Conservation (phyloP, 2,113 vertebrate species). For the Hippocampus abdominalis region DNA sequence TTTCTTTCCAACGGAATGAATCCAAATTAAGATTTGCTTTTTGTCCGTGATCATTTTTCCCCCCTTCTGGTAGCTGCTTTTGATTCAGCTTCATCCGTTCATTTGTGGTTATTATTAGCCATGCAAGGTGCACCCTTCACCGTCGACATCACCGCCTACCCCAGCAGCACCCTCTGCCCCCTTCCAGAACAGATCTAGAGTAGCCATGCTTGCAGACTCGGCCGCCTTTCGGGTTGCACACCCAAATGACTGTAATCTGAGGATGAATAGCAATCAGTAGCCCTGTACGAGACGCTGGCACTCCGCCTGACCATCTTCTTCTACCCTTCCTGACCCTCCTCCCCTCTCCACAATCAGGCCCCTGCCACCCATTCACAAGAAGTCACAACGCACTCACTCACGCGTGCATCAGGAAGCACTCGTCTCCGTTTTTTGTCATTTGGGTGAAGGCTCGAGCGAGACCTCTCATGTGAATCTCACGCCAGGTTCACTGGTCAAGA, state of each 20-base stretch:
- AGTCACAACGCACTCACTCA: slow-evolving; percentile 36
- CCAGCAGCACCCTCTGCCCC: no score
- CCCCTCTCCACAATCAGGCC: slow-evolving; percentile 55
- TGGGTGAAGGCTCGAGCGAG: background rate
- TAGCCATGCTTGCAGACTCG: slow-evolving; percentile 18
- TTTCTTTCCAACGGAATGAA: no score
- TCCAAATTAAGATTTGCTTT: no score
- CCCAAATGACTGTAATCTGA: slow-evolving; percentile 72
- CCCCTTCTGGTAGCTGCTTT: slow-evolving; percentile 4
- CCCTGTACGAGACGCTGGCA: slow-evolving; percentile 64
- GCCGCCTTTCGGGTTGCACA: slow-evolving; percentile 28
- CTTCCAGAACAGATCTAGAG: slow-evolving; percentile 21
- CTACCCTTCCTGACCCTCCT: slow-evolving; percentile 17
- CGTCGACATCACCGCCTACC: no score
- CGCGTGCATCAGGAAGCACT: background rate
- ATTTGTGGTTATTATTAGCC: slow-evolving; percentile 19
- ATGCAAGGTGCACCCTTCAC: slow-evolving; percentile 1
- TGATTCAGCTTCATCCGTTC: slow-evolving; percentile 15
- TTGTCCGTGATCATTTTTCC: no score
- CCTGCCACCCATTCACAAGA: slow-evolving; percentile 52
- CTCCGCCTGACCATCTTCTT: slow-evolving; percentile 1
- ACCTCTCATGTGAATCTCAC: no score
- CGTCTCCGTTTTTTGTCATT: background rate
- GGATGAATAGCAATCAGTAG: slow-evolving; percentile 74
- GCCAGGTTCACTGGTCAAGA: no score